Evolutionary conservation across 2,113 vertebrate species (phyloP), one percentile per base, ranked within the genome.

Genomic region (Myocastor coypus): DNA sequence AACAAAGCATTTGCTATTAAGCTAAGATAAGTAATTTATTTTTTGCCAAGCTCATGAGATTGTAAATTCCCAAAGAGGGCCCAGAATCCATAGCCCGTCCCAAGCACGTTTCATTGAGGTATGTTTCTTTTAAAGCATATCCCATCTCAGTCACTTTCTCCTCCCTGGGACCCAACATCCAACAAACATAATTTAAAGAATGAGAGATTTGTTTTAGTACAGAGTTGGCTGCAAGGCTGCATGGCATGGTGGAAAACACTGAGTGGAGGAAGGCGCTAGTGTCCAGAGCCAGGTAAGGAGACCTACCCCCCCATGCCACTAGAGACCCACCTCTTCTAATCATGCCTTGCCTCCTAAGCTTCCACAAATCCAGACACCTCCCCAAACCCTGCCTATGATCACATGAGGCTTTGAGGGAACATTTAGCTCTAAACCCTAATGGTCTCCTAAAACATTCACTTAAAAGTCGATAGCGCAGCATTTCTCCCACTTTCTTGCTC

Each of bases 11-110:
- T 81, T 87, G 28, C 81, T 81, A 37, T 42, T 32, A 86, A 63
- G 24, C 30, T 73, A 92, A 95, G 32, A 59, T 59, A 91, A 86
- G 87, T 12, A 7, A 68, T 52, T 78, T 73, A 37, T 80, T 89
- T 95, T 87, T 85, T 28, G 61, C n/a, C 77, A 90, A 95, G 77
- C 64, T 71, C 78, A 37, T 10, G 7, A 24, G 13, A 20, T 92
- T 59, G 4, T 69, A 92, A 59, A 83, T 81, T 82, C 66, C 42
- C 73, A 80, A 93, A 93, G 24, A 55, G 87, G 73, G 22, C 28
- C 10, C 32, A 2, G 24, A 42, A 13, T 68, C 52, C 34, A 52
- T 17, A 83, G 46, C 8, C 16, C 9, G 81, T 85, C 61, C 52
- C 73, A 86, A 77, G 13, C 24, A n/a, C 7, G 10, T 83, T 17